Evolutionary conservation across 2,888 invertebrate species (phyloP).

Genomic region (Synanthedon tipuliformis): DNA sequence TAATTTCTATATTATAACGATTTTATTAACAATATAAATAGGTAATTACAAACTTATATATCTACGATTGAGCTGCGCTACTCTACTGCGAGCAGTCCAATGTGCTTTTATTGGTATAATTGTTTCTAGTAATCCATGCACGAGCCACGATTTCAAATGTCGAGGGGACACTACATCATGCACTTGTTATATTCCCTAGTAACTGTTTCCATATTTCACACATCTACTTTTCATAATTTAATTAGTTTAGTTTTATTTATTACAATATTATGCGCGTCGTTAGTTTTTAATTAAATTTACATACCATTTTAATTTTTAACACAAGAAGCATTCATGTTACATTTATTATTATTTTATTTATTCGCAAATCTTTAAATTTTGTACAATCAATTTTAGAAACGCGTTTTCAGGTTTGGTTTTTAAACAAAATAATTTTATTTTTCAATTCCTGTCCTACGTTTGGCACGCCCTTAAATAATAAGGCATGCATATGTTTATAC

Average conservation of each 20-base stretch:
- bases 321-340: conserved; percentile 16
- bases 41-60: conserved; percentile 64
- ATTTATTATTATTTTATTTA: conserved; percentile 25
- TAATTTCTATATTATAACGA: conserved; percentile 57
- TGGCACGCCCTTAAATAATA: conserved; percentile 17
- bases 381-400: conserved; percentile 11
- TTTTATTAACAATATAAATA: conserved; percentile 71
- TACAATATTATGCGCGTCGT: background rate
- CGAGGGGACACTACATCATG: conserved; percentile 34
- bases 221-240: background rate
- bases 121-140: conserved; percentile 16
- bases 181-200: conserved; percentile 22
- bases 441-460: conserved; percentile 48
- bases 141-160: conserved; percentile 19
- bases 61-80: conserved; percentile 69
- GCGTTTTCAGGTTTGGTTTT: conserved; percentile 4
- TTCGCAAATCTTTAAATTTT: conserved; percentile 30
- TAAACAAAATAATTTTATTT: conserved; percentile 4
- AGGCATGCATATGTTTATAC: conserved; percentile 1
- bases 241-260: background rate
- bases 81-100: conserved; percentile 67
- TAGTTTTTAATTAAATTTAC: background rate
- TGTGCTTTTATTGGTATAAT: conserved; percentile 33
- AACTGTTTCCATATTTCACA: background rate
- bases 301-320: conserved; percentile 8